Conservation (phyloP, 2,113 vertebrate genomes). For the Ivindomyrus marchei region DNA sequence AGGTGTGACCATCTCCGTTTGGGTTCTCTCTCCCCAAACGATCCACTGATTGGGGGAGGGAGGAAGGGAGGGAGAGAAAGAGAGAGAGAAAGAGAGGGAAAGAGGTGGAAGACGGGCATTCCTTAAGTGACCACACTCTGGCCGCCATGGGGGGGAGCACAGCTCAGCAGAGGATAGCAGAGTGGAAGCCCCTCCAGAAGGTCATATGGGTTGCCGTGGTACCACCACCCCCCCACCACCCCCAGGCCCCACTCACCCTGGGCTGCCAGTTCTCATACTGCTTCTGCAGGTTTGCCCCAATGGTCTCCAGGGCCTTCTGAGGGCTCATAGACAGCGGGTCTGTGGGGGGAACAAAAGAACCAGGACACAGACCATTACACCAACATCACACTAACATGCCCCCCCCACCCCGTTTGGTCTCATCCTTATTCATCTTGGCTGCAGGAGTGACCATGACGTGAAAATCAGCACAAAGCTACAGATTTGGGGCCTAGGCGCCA, state of each 20-base stretch:
- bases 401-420: neutral
- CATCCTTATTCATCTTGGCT: neutral
- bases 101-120: neutral
- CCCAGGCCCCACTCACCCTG: constrained; percentile 68
- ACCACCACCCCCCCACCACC: neutral
- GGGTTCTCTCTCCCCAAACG: neutral
- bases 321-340: constrained; percentile 97
- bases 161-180: neutral
- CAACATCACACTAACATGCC: neutral
- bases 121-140: neutral
- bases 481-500: neutral
- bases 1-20: neutral
- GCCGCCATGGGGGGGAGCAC: neutral
- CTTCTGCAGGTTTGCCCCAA: constrained; percentile 94
- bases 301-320: constrained; percentile 97
- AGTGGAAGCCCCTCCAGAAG: neutral
- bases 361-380: neutral
- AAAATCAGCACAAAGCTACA: neutral
- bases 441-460: neutral
- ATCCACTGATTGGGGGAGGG: neutral
- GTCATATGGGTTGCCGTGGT: neutral
- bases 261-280: constrained; percentile 99
- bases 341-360: constrained; percentile 46
- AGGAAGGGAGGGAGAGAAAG: no score
- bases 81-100: neutral